Base-by-base conservation (phyloP, 2,888 invertebrate species). In the Cabera pusaria region DNA sequence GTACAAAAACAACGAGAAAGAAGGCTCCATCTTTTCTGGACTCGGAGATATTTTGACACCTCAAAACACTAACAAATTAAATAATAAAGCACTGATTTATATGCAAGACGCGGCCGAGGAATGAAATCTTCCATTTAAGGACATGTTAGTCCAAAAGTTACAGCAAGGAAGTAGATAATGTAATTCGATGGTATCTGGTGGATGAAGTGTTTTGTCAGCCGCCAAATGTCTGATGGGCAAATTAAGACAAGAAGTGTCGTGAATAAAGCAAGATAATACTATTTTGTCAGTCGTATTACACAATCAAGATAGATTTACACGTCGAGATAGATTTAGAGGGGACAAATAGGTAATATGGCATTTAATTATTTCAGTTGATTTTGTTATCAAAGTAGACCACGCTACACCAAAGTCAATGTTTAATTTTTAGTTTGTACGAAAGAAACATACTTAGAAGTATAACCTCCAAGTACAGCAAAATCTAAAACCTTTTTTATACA, bases 41-140 rank as follows among this genome's bases (percentile, higher is more conserved):
- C 45, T 37, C 21, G 44, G 41, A 65, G 69, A 74, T 76, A 78
- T 76, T 82, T 80, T 83, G 80, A 81, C 79, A 74, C 77, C 75
- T 80, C 62, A 67, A 64, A 61, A 68, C 66, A 64, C 64, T 64
- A 76, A 79, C 79, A 82, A 79, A 82, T 82, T 75, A 76, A 79
- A 79, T 76, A 77, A 78, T 73, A 77, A 75, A 67, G 59, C 14
- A 40, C 63, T 75, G 55, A 74, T 82, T 81, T 68, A 74, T 81
- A 84, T 84, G 71, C 81, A 62, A 53, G 50, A 53, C 57, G 64
- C 64, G 75, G 71, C 48, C 47, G 48, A 37, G 42, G 64, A 69
- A 72, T 73, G 64, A 64, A 67, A 56, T 61, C 61, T 44, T 54
- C 51, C 49, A 53, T 60, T 60, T 60, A 57, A 47, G 56, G 52